Evolutionary conservation across 2,797 vertebrate species (phyloP).

Genomic region (Parotocinclus haroldoi): DNA sequence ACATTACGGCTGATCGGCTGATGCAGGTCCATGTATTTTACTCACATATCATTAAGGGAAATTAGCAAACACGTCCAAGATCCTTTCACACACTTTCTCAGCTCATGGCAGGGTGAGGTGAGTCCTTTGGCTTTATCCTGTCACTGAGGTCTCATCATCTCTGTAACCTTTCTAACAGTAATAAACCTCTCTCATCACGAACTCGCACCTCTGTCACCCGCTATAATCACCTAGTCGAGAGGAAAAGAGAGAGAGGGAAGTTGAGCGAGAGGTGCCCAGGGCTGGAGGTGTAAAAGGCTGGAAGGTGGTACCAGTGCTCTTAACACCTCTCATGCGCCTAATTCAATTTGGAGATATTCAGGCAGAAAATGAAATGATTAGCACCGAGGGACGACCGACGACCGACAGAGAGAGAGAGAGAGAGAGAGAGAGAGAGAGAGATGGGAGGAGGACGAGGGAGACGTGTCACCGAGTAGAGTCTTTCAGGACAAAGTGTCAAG

Average conservation of each 20-base stretch:
- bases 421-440: slow-evolving; percentile 27
- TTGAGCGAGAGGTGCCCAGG: slow-evolving; percentile 62
- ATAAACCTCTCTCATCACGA: slow-evolving; percentile 65
- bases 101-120: not conserved
- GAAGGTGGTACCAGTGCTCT: slow-evolving; percentile 73
- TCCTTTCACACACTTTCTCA: slow-evolving; percentile 55
- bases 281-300: slow-evolving; percentile 50
- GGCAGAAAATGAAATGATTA: slow-evolving; percentile 84
- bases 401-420: slow-evolving; percentile 42
- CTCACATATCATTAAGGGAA: too few species aligned
- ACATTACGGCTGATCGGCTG: too few species aligned
- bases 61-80: slow-evolving; percentile 54
- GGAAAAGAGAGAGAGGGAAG: not conserved
- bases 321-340: slow-evolving; percentile 68
- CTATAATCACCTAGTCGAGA: not conserved
- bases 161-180: slow-evolving; percentile 63
- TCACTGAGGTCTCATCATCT: slow-evolving; percentile 50
- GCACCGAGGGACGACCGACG: slow-evolving; percentile 63
- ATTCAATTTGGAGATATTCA: slow-evolving; percentile 81
- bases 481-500: slow-evolving; percentile 76
- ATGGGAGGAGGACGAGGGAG: slow-evolving; percentile 33
- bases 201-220: slow-evolving; percentile 73
- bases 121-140: slow-evolving; percentile 49
- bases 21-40: too few species aligned
- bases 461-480: slow-evolving; percentile 62